Base-by-base conservation (phyloP, 2,888 invertebrate species). In the Anagyrus pseudococci region DNA sequence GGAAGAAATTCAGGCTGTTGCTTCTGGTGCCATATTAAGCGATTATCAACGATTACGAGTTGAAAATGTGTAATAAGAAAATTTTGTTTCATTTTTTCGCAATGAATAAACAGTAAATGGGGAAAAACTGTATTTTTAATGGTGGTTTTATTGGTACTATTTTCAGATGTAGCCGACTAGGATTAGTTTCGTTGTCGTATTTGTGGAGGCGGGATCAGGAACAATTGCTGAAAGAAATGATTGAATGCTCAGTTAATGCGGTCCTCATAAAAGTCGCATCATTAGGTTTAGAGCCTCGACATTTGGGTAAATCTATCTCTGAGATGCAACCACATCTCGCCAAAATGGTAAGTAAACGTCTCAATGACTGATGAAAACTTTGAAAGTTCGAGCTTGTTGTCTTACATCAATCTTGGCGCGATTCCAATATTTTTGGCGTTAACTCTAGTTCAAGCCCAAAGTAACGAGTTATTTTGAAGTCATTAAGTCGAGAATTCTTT, bases 11-110 rank as follows among this genome's bases (percentile, higher is more conserved):
- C 94, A 97, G 78, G 99, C 93, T 58, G 97, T 99, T 47, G 92
- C 98, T 66, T 95, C 94, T 70, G 99, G 99, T 70, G 99, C 99
- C 69, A 98, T 99, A 79, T 85, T 98, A 73, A 98, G 98, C 64
- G 96, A 97, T 84, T 99, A 99, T 85, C 99, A 99, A 85, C 89
- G 98, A 83, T 88, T 96, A 76, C 88, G 99, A 76, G 96, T 98
- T 69, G 97, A 98, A 86, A 94, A 96, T 90, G 96, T 98, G 91
- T 95, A 89, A 89, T 92, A 88, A 79, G 4, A 22, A 22, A 3
- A 47, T n/a, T n/a, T 43, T 29, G 29, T 29, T 29, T 29, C 10
- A 29, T 29, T 10, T 37, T 37, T 37, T 37, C 33, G 15, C 2
- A n/a, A n/a, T n/a, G n/a, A n/a, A 37, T 2, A 67, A 66, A 46